Base-by-base conservation (phyloP, 2,113 vertebrate genomes). In the Atrichornis clamosus region DNA sequence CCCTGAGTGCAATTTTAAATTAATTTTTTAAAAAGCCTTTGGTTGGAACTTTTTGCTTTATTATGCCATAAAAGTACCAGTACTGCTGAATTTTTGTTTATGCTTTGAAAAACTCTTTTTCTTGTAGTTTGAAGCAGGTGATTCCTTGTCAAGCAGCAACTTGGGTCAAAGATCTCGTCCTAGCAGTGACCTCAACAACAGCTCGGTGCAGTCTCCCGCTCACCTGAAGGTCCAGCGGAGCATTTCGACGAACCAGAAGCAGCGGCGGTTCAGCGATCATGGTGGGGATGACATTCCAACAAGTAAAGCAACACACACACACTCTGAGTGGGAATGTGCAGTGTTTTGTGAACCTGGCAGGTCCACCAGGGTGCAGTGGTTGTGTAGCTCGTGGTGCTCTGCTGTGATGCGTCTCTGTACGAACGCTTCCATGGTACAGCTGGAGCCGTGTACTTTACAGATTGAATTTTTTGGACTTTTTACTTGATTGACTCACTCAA, bases 211-310 rank as follows among this genome's bases (percentile, higher is more conserved):
- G 96, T 99, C 99, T n/a, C 99, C 99, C 0, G 99, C 99, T 64
- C 99, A 99, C 97, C 98, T 99, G 97, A 99, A 99, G 97, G 99
- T 99, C 95, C 99, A 99, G 17, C 98, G 99, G 94, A 99, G 99
- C 97, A 98, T 99, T 97, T 99, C 99, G 2, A 99, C 99, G 78
- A 99, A 99, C 91, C 99, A 99, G 98, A 99, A 99, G 76, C 99
- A 99, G 79, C 98, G 99, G 24, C 99, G 99, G 64, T 99, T 99
- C 98, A 99, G 99, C 49, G 99, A 99, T 97, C 99, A 99, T 80
- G 99, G 99, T 99, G 98, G 96, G 99, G 97, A 97, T 96, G 96
- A 96, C 75, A 73, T 98, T 98, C 97, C 97, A 94, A 96, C 92
- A 97, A 97, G 97, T 97, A 96, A 97, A 97, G 94, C 98, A 97